phyloP scores from a whole-genome alignment of 2,888 invertebrate species.

The Oscheius myriophilus region DNA sequence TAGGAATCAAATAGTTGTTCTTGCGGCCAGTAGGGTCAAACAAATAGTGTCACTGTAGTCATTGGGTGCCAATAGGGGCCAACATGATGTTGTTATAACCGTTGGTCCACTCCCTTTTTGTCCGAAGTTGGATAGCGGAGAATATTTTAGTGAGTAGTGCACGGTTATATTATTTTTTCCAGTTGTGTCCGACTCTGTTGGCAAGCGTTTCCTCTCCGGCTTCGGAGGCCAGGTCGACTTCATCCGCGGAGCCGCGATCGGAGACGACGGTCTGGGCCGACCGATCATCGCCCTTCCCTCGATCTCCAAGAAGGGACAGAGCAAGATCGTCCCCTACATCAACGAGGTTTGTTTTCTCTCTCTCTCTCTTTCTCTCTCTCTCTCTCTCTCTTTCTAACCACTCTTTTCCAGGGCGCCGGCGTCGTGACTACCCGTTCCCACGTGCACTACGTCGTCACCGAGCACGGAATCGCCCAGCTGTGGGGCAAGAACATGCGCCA shows the following conservation, averaged over 20 bases:
- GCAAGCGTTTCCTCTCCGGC: conserved; percentile 79
- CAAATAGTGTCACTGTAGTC: too few species aligned
- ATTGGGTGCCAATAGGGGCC: too few species aligned
- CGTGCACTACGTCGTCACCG: conserved; percentile 91
- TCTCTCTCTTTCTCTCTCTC: background rate
- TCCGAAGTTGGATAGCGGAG: too few species aligned
- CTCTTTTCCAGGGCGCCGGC: conserved; percentile 82
- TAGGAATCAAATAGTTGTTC: too few species aligned
- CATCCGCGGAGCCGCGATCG: conserved; percentile 87
- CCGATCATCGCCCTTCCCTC: conserved; percentile 87
- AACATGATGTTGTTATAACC: too few species aligned
- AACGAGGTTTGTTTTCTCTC: conserved; percentile 75
- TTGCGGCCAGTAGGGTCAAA: too few species aligned
- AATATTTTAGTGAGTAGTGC: too few species aligned
- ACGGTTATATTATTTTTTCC: background rate
- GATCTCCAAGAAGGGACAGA: conserved; percentile 81
- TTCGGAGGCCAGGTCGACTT: conserved; percentile 95
- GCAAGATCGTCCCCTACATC: conserved; percentile 85
- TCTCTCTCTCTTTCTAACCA: background rate
- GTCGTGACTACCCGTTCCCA: conserved; percentile 91
- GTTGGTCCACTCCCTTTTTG: too few species aligned
- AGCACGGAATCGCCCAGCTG: conserved; percentile 86
- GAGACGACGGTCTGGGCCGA: conserved; percentile 85
- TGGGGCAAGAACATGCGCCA: conserved; percentile 90
- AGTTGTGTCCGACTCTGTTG: conserved; percentile 90